A percentile compares a stretch with the other conserved stretches of the same genome.
These are phyloP conservation scores for Laodelphax striatellus DNA, from an alignment of 1,140 invertebrate species.

Conservation along the genomic window DNA sequence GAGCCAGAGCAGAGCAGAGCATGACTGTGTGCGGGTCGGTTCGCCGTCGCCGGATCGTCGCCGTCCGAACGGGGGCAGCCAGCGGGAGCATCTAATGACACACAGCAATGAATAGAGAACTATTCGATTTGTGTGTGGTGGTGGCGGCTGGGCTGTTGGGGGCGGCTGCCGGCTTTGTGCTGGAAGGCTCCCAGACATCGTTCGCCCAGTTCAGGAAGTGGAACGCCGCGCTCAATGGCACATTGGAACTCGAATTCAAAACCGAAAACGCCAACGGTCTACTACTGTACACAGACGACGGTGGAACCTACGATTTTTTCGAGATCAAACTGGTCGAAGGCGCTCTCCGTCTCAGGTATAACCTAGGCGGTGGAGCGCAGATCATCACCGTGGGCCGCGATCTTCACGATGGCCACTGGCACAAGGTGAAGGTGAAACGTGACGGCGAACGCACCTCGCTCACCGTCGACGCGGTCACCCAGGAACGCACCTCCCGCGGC, in stretches of 20 bases:
- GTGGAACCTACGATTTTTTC: constrained; percentile 88
- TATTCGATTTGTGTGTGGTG: not conserved
- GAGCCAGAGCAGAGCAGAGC: not conserved
- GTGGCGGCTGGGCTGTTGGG: constrained; percentile 14
- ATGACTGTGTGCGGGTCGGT: not conserved
- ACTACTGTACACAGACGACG: constrained; percentile 86
- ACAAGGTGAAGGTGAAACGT: constrained; percentile 68
- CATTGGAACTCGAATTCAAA: constrained; percentile 85
- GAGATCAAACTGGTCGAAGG: constrained; percentile 89
- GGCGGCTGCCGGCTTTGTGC: constrained; percentile 44
- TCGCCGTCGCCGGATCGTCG: not conserved
- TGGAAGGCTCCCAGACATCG: constrained; percentile 73
- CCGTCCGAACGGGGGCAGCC: not conserved
- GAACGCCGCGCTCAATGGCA: constrained; percentile 74
- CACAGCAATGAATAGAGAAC: not conserved
- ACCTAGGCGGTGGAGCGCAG: constrained; percentile 74
- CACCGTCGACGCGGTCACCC: constrained; percentile 63
- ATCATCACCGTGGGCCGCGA: constrained; percentile 76
- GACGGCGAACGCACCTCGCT: constrained; percentile 66
- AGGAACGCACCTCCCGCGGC: constrained; percentile 61
- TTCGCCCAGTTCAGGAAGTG: constrained; percentile 86
- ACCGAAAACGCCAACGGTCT: constrained; percentile 81
- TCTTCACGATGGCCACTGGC: constrained; percentile 81
- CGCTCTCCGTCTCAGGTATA: constrained; percentile 72
- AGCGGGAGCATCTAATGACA: not conserved